Evolutionary conservation across 2,113 vertebrate species (phyloP), one percentile per base, ranked within the genome.

Genomic region (Equus quagga): DNA sequence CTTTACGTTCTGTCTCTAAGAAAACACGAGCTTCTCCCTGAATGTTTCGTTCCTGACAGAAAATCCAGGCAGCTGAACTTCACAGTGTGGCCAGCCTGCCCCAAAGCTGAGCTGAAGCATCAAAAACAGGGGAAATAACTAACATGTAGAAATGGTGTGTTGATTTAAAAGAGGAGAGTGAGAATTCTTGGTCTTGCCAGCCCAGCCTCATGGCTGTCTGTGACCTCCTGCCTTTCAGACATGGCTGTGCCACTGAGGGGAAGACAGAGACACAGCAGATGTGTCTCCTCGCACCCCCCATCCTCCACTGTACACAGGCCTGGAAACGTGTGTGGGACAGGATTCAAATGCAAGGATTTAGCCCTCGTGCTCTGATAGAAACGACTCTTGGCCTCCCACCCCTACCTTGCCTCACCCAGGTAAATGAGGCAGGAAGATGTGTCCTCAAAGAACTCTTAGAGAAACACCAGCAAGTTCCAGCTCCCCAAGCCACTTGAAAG

Each of bases 311-410:
- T 5, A 28, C 44, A 19, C 36, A 33, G 44, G 23, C 6, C 1
- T 17, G 41, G 49, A 44, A 31, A 1, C 0, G 10, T 2, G 46
- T 33, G 69, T n/a, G 1, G 2, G 44, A 41, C 10, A 8, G 23
- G 24, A 6, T 26, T 13, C 19, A 5, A 14, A 11, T 13, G 2
- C 0, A 0, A 1, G 58, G 62, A 0, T 76, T 33, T 5, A 4
- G 41, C 70, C 41, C 18, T 4, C 2, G 5, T 5, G 15, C 11
- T 28, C 65, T 19, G 8, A 21, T 64, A 11, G 24, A 51, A 8
- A 2, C 28, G 44, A 9, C 60, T 49, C 31, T 41, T 24, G 19
- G n/a, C 8, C 24, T 49, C 36, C 44, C 18, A 1, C 5, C 14
- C 46, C 6, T 18, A 4, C 70, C 13, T 64, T 5, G 9, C 65